Evolutionary conservation across 2,113 vertebrate species (phyloP).

Genomic region (Prinia subflava): DNA sequence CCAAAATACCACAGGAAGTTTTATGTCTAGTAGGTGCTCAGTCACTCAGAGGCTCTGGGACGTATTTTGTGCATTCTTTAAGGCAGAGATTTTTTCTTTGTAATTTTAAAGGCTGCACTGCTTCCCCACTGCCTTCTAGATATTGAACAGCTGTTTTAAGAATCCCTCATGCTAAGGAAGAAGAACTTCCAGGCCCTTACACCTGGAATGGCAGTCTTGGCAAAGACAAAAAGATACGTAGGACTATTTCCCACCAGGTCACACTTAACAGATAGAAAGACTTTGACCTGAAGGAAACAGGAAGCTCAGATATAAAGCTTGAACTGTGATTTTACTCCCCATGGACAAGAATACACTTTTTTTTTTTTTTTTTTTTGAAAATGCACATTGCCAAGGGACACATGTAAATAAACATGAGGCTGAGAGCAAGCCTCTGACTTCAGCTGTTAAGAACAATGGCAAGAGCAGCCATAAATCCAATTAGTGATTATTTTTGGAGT

Average conservation of each 20-base stretch:
- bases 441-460: not conserved
- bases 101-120: not conserved
- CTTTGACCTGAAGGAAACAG: not conserved
- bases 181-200: not conserved
- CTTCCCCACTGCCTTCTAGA: not conserved
- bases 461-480: slow-evolving; percentile 8
- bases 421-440: not conserved
- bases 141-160: not conserved
- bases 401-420: not conserved
- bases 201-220: not conserved
- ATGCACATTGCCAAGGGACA: not conserved
- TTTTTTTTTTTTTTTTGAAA: not conserved
- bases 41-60: not conserved
- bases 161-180: not conserved
- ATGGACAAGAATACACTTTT: not conserved
- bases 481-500: not conserved
- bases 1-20: not conserved
- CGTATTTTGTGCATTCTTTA: slow-evolving; percentile 42
- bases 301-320: not conserved
- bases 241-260: not conserved
- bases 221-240: accelerated
- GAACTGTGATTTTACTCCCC: not conserved
- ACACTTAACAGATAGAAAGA: not conserved
- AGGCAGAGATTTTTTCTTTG: not conserved
- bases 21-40: not conserved